These are phyloP conservation scores for Luffia ferchaultella DNA, from an alignment of 2,888 invertebrate genomes.

Conservation along the genomic window DNA sequence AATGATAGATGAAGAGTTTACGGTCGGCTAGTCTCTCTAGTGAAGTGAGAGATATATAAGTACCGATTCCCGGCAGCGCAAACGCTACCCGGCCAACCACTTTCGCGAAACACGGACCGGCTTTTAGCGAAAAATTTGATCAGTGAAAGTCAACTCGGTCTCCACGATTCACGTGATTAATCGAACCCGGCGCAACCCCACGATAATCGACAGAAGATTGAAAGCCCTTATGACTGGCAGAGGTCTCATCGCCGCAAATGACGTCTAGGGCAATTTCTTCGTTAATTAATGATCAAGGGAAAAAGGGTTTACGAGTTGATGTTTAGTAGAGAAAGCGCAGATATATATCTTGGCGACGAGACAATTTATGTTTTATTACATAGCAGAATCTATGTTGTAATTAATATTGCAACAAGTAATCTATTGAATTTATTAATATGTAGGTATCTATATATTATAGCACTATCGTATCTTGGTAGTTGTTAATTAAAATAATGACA, in stretches of 20 bases:
- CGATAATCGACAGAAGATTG: background rate
- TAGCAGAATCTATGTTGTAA: no score
- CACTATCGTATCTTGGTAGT: no score
- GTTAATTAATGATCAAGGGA: background rate
- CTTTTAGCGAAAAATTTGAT: conserved; percentile 63
- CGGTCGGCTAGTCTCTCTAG: background rate
- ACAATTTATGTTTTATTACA: no score
- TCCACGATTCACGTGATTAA: conserved; percentile 28
- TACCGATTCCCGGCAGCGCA: conserved; percentile 12
- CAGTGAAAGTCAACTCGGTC: conserved; percentile 57
- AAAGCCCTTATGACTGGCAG: background rate
- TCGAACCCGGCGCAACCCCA: conserved; percentile 18
- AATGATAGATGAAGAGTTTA: no score
- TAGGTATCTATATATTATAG: no score
- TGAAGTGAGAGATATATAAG: background rate
- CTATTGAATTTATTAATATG: no score
- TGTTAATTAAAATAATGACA: no score
- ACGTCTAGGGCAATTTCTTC: background rate
- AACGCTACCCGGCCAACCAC: conserved; percentile 44
- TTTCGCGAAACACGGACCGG: conserved; percentile 59
- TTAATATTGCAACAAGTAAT: no score
- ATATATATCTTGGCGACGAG: no score
- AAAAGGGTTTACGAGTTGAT: background rate
- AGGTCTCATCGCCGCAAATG: background rate
- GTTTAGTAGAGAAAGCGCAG: no score